Conservation (phyloP, 2,113 vertebrate species). For the Calonectris borealis region DNA sequence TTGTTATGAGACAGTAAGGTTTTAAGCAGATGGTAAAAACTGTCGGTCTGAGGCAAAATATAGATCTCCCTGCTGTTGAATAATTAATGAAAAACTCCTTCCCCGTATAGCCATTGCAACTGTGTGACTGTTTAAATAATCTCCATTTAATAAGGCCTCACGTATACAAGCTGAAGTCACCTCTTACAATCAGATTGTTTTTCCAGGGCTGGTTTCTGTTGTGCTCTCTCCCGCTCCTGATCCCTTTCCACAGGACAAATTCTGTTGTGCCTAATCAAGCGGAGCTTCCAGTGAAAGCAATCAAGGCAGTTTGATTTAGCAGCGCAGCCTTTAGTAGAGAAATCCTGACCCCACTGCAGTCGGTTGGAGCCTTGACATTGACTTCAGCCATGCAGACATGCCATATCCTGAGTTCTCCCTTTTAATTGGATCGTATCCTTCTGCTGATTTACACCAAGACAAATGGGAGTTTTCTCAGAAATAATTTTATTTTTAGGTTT, state of each 20-base stretch:
- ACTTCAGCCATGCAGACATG: not conserved
- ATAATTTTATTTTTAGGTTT: not conserved
- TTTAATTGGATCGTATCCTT: not conserved
- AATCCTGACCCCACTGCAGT: not conserved
- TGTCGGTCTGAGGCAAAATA: slow-evolving; percentile 27
- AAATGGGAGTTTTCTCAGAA: not conserved
- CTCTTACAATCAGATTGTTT: not conserved
- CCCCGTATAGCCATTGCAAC: not conserved
- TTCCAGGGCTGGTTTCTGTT: not conserved
- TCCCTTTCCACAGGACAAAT: not conserved
- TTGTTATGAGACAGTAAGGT: slow-evolving; percentile 1
- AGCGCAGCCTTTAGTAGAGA: not conserved
- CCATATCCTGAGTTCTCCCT: not conserved
- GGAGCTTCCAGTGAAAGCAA: not conserved
- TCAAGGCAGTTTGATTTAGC: not conserved
- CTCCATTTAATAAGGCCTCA: not conserved
- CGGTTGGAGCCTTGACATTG: not conserved
- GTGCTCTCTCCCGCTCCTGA: not conserved
- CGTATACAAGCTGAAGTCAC: not conserved
- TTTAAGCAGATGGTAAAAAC: slow-evolving; percentile 45
- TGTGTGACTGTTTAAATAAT: not conserved
- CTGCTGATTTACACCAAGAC: not conserved
- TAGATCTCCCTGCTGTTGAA: slow-evolving; percentile 28
- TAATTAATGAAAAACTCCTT: slow-evolving; percentile 24
- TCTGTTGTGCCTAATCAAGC: not conserved